These are phyloP conservation scores for Argyresthia albistria DNA, from an alignment of 2,888 invertebrate species.

Conservation along the genomic window DNA sequence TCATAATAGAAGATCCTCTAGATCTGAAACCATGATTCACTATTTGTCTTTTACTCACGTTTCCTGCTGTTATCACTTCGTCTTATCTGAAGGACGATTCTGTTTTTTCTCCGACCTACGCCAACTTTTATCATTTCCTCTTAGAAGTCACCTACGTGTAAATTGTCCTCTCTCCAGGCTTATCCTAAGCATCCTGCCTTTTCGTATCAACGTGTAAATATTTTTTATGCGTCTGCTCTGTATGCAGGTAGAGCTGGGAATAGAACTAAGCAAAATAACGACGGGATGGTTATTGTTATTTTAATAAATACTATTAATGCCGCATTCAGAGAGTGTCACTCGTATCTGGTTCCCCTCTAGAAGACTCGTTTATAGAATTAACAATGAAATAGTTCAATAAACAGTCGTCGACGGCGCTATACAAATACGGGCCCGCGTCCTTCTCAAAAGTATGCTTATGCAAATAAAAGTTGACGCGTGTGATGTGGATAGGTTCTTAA, in stretches of 20 bases:
- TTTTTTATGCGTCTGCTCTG: slow-evolving; percentile 24
- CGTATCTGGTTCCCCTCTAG: slow-evolving; percentile 36
- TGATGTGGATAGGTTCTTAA: slow-evolving; percentile 58
- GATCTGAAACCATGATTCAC: too few relatives aligned
- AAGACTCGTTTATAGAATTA: slow-evolving; percentile 54
- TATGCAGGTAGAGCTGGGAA: slow-evolving; percentile 15
- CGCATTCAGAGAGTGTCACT: slow-evolving; percentile 43
- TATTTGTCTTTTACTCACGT: slow-evolving; percentile 13
- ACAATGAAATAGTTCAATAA: slow-evolving; percentile 70
- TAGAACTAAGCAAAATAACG: slow-evolving; percentile 29
- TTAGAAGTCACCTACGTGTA: slow-evolving; percentile 47
- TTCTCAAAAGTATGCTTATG: slow-evolving; percentile 63
- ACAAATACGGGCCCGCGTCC: slow-evolving; percentile 59
- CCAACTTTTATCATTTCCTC: slow-evolving; percentile 47
- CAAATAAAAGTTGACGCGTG: slow-evolving; percentile 55
- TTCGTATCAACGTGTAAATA: slow-evolving; percentile 21
- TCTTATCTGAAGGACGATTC: slow-evolving; percentile 42
- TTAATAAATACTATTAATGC: slow-evolving; percentile 60
- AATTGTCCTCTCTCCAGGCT: slow-evolving; percentile 36
- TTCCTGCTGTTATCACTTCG: slow-evolving; percentile 33
- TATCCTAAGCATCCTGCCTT: slow-evolving; percentile 36
- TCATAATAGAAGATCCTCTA: too few relatives aligned
- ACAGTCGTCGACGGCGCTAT: slow-evolving; percentile 45
- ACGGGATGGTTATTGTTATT: slow-evolving; percentile 50
- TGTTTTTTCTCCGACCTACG: slow-evolving; percentile 48